These are phyloP conservation scores for Periophthalmus magnuspinnatus DNA, from an alignment of 2,797 vertebrate genomes.

Conservation along the genomic window DNA sequence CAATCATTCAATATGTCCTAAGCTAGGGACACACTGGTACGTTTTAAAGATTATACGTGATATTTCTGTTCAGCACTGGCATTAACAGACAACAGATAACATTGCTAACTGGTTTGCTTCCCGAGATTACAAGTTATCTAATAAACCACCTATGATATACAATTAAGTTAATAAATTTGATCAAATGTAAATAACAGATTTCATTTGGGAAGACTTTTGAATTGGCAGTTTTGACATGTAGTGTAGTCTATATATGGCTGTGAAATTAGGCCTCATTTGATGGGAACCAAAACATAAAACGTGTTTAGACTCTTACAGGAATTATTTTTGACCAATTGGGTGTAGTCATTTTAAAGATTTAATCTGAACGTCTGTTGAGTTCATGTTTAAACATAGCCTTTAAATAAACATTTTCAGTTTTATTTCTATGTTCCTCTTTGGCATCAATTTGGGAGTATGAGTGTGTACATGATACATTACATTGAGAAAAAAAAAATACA, in stretches of 20 bases:
- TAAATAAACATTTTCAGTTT: neutral
- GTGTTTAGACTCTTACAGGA: neutral
- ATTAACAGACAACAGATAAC: neutral
- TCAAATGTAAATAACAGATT: neutral
- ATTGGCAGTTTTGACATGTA: neutral
- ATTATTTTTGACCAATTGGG: neutral
- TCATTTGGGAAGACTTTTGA: neutral
- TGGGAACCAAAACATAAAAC: neutral
- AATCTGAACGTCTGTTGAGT: neutral
- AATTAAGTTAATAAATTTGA: neutral
- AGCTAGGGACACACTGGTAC: conserved; percentile 59
- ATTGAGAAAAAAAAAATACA: conserved; percentile 15
- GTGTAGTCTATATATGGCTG: neutral
- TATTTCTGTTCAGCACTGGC: conserved; percentile 22
- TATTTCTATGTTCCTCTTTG: neutral
- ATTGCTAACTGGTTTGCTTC: neutral
- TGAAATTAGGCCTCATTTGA: neutral
- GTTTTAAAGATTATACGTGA: conserved; percentile 42
- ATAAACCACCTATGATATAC: neutral
- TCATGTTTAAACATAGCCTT: neutral
- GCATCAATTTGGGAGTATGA: conserved; percentile 40
- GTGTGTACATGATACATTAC: conserved; percentile 18
- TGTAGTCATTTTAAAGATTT: neutral
- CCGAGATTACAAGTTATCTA: neutral
- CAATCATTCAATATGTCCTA: conserved; percentile 52